Conservation (phyloP, 2,888 invertebrate genomes). For the Drosophila incognita region DNA sequence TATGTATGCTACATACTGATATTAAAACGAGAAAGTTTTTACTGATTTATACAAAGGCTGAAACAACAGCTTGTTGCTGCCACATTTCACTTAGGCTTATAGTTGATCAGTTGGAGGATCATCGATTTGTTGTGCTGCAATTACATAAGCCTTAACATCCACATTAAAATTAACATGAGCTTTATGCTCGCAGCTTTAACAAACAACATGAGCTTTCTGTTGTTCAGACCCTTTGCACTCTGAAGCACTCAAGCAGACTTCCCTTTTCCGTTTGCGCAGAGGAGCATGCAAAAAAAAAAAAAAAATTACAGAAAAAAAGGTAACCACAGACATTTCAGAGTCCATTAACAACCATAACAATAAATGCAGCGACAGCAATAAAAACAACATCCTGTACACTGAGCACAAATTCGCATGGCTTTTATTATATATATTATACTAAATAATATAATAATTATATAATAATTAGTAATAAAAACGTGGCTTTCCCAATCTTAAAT, state of each 20-base stretch:
- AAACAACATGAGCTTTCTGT: constrained; percentile 1
- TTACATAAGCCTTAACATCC: constrained; percentile 11
- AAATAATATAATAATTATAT: too few relatives aligned
- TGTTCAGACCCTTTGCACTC: constrained; percentile 35
- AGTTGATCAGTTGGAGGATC: neutral
- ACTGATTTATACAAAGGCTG: neutral
- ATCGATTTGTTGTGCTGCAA: neutral
- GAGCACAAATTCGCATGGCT: neutral
- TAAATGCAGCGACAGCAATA: constrained; percentile 21
- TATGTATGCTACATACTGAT: constrained; percentile 27
- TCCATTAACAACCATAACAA: constrained; percentile 18
- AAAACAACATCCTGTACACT: neutral
- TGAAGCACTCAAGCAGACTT: constrained; percentile 69
- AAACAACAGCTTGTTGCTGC: constrained; percentile 6
- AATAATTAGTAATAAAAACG: neutral
- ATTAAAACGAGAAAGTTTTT: constrained; percentile 45
- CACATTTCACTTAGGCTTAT: neutral
- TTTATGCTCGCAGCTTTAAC: neutral
- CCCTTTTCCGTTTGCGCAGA: constrained; percentile 69
- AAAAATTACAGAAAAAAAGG: constrained; percentile 12
- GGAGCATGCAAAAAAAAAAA: constrained; percentile 50
- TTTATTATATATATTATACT: too few relatives aligned
- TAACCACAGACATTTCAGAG: constrained; percentile 14
- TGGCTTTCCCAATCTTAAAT: neutral
- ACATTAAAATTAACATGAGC: neutral